Base-by-base conservation (phyloP, 2,797 vertebrate species). In the Clarias pachynema region DNA sequence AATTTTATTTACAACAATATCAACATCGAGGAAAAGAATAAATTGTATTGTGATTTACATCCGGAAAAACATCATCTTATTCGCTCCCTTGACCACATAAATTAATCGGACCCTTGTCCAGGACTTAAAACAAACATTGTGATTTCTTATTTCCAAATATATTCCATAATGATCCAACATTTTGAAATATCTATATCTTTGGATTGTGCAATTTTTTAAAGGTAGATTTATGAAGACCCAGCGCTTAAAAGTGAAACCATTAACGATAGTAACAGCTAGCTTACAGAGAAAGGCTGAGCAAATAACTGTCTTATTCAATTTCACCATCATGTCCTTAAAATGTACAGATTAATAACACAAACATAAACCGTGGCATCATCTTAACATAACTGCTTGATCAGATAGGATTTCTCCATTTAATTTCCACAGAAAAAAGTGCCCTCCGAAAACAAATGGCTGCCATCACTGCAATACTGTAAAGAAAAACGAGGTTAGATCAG, bases 1-100 rank as follows among this genome's bases (percentile, higher is more conserved):
- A 99, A 97, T 96, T 96, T 97, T 98, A 99, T 99, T 99, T 99
- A 98, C 97, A 97, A 95, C 91, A 94, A 96, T 97, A 97, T 97
- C 95, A 96, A 97, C 96, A 97, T 95, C 93, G 91, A 95, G 94
- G 95, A 96, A 96, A 92, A 93, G 93, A 92, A 93, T 93, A 95
- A 94, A 93, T 91, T 91, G 90, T 91, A 94, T 94, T 96, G 93
- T 91, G 96, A 96, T 96, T 96, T 96, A 96, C 94, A 96, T 96
- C 94, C 91, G 94, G 92, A 91, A 95, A 94, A 93, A 95, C 93
- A 93, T 92, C 93, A 95, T 94, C 91, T 92, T 91, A 94, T 94
- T 93, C 90, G 91, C 90, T 89, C 84, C 63, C 80, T 75, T 31
- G 72, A 85, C 85, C 68, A 84, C 93, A 89, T 86, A 85, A 87